These are phyloP conservation scores for Oryzias woworae DNA, from an alignment of 2,113 vertebrate genomes.

Conservation along the genomic window DNA sequence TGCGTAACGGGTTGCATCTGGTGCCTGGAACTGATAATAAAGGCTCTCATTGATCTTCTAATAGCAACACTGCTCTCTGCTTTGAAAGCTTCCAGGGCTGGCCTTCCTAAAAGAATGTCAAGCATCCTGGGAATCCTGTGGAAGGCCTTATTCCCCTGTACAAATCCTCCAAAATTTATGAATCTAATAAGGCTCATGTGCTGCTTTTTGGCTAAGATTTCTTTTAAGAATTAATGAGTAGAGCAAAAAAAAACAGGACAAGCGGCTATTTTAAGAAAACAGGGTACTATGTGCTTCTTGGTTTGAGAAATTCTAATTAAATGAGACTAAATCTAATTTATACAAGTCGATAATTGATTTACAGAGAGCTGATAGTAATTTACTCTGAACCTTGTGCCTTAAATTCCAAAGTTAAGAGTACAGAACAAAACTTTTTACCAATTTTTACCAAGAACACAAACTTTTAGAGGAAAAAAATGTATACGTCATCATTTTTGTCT, in stretches of 20 bases:
- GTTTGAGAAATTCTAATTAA: constrained; percentile 10
- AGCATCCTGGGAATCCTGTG: constrained; percentile 69
- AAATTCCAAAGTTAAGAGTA: background rate
- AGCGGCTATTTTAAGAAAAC: constrained; percentile 34
- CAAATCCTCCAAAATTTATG: constrained; percentile 19
- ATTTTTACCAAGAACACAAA: background rate
- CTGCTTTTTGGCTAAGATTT: constrained; percentile 6
- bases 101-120: constrained; percentile 62
- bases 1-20: constrained; percentile 35
- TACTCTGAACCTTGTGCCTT: background rate
- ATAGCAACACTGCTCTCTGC: constrained; percentile 21
- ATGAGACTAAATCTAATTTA: constrained; percentile 5
- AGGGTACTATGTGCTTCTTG: background rate
- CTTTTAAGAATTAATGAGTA: constrained; percentile 9
- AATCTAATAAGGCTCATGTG: constrained; percentile 22
- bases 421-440: background rate
- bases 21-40: constrained; percentile 73
- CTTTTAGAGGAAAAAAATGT: too few species aligned
- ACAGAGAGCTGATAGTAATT: background rate
- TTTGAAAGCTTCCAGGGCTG: constrained; percentile 44
- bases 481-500: too few species aligned
- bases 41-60: constrained; percentile 68
- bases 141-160: constrained; percentile 18
- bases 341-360: constrained; percentile 14
- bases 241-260: background rate